Base-by-base conservation (phyloP, 2,888 invertebrate genomes). In the Diplazon laetatorius region DNA sequence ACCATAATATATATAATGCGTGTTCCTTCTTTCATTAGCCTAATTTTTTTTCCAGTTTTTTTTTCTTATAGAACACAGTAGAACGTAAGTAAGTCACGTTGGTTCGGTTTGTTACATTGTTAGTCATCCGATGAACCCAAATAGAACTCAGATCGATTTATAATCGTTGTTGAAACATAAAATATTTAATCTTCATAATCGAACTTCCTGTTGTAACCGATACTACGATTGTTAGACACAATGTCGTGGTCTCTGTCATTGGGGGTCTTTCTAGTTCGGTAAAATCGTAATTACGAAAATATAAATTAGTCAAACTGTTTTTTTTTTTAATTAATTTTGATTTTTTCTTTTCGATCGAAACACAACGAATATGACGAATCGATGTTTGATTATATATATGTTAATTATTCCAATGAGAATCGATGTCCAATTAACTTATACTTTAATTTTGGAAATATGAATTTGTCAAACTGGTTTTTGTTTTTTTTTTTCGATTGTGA, bases 1-100 rank as follows among this genome's bases (percentile, higher is more conserved):
- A 83, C 82, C 83, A 84, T 83, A 84, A 84, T n/a, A n/a, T n/a
- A n/a, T n/a, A n/a, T n/a, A n/a, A n/a, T n/a, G n/a, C 83, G 84
- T 82, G 66, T 44, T 50, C 66, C 73, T 63, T 35, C 39, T 42
- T 77, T 80, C 73, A 80, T 80, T 75, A 75, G 68, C 46, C 65
- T 68, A 30, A 59, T 42, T 42, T 42, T 42, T 48, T n/a, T 2
- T 42, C n/a, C n/a, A n/a, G 12, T 48, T 30, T 55, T 8, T 55
- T 55, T 9, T 16, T 35, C 16, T 14, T 16, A 16, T 55, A 14
- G n/a, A 1, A 16, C n/a, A 16, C 16, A 30, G 16, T 35, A 14
- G 16, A 55, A 55, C 10, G 14, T 30, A 14, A 9, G 55, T 14
- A 30, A 30, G n/a, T 30, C 55, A 14, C 30, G 25, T n/a, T 6